Percentiles rank a stretch among this genome's conserved stretches.
These are phyloP conservation scores for Balaeniceps rex DNA, from an alignment of 2,113 vertebrate species.

Conservation along the genomic window DNA sequence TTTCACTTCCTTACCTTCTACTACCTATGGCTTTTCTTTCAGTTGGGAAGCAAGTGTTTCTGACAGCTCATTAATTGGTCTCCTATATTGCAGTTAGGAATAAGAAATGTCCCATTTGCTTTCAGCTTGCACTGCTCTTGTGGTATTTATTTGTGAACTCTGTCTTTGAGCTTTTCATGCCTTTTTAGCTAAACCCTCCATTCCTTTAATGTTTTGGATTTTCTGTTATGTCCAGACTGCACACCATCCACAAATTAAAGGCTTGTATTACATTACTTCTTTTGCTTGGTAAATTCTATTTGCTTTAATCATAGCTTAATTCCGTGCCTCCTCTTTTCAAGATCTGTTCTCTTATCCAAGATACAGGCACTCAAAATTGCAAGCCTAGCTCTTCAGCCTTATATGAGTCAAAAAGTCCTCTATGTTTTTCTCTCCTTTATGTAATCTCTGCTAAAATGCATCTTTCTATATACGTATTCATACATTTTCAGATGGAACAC, in stretches of 20 bases:
- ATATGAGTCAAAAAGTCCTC: not conserved
- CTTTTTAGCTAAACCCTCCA: not conserved
- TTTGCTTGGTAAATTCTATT: not conserved
- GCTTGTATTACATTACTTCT: not conserved
- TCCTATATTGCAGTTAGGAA: not conserved
- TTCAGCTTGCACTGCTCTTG: not conserved
- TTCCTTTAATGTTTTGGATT: conserved; percentile 19
- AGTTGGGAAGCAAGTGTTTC: not conserved
- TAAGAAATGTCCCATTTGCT: conserved; percentile 20
- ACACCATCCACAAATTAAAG: not conserved
- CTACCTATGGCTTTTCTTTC: not conserved
- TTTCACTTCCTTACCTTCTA: not conserved
- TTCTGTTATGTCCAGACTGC: not conserved
- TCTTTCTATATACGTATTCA: not conserved
- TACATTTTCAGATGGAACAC: not conserved
- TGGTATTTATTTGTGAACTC: not conserved
- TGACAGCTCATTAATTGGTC: conserved; percentile 22
- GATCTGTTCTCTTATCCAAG: not conserved
- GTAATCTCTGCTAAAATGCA: not conserved
- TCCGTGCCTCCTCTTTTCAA: not conserved
- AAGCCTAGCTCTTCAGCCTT: not conserved
- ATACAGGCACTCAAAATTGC: not conserved
- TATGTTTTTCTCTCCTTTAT: not conserved
- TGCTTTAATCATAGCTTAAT: conserved; percentile 26
- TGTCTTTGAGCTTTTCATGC: not conserved